Evolutionary conservation across 2,113 vertebrate genomes (phyloP), one percentile per base, ranked within the genome.

Genomic region (Psophia crepitans): DNA sequence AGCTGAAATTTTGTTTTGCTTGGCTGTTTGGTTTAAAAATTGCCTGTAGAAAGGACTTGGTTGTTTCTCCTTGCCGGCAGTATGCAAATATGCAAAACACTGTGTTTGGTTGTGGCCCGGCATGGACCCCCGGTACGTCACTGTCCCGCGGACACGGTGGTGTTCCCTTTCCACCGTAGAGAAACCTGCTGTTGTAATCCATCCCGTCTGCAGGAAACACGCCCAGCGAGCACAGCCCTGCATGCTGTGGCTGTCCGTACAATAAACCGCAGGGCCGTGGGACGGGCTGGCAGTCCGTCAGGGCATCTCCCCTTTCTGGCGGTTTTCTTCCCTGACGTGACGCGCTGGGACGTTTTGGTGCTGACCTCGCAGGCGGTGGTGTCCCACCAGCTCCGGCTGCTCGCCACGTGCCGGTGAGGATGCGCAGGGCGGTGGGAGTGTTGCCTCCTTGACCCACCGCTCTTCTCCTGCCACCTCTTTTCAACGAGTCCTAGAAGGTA

Each of bases 391-490:
- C 22, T 53, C 26, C 63, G 0, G 0, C 63, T 26, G 37, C 70
- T 44, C 0, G 0, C 60, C n/a, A 15, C 1, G 1, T 46, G 69
- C 54, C 0, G 0, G 44, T n/a, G 8, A 35, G 77, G 66, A 44
- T 13, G 41, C 0, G 2, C 30, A 10, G 37, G 54, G 27, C 1
- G 3, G n/a, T 9, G 57, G 70, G 39, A 83, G 16, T 0, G 0
- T 26, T 64, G 39, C 48, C 75, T 85, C 61, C 86, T 68, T 83
- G 57, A 75, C 66, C 76, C 35, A 6, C 1, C 1, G 1, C 60
- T 84, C 41, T 33, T 39, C 54, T 82, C 39, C 71, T 84, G 65
- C 27, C 60, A 10, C 33, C 28, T 89, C 87, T 84, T 93, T 78
- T 74, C 69, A 81, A 7, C 3, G 22, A 58, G 35, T 80, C 39